phyloP scores from a whole-genome alignment of 2,113 vertebrate genomes.

The Cottus gobio region DNA sequence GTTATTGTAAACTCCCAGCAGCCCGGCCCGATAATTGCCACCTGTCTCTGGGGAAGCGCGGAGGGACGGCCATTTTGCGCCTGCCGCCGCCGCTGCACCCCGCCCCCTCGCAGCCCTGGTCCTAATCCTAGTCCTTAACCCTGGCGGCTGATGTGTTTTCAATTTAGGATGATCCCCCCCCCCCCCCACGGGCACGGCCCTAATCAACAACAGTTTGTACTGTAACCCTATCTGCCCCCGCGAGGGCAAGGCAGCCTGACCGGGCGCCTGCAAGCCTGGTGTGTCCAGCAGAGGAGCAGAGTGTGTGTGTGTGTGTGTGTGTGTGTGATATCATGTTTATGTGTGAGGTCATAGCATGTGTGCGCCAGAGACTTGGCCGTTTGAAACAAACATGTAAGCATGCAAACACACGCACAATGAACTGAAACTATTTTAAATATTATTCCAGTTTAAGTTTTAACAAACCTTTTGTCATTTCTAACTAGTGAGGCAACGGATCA shows the following conservation, averaged over 20 bases:
- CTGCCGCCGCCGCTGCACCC: constrained; percentile 45
- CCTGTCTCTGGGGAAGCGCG: constrained; percentile 77
- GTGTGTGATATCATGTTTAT: constrained; percentile 64
- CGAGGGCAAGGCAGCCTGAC: constrained; percentile 66
- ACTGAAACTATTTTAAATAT: too few relatives aligned
- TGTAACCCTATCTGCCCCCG: constrained; percentile 82
- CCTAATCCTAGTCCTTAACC: constrained; percentile 82
- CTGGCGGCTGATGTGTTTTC: constrained; percentile 83
- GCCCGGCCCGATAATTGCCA: constrained; percentile 83
- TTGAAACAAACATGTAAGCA: constrained; percentile 40
- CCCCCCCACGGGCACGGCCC: constrained; percentile 68
- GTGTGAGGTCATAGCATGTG: constrained; percentile 67
- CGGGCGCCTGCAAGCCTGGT: constrained; percentile 73
- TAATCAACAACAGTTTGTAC: constrained; percentile 87
- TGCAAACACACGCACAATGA: too few relatives aligned
- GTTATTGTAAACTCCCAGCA: constrained; percentile 85
- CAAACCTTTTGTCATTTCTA: background rate
- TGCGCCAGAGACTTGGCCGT: constrained; percentile 34
- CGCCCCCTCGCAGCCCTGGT: constrained; percentile 51
- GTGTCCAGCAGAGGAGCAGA: constrained; percentile 66
- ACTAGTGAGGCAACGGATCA: too few relatives aligned
- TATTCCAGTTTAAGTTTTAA: background rate
- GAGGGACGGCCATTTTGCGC: constrained; percentile 79
- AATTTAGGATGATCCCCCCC: constrained; percentile 81
- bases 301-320: constrained; percentile 42